Evolutionary conservation across 2,888 invertebrate species (phyloP).

Genomic region (Ornithoptera alexandrae): DNA sequence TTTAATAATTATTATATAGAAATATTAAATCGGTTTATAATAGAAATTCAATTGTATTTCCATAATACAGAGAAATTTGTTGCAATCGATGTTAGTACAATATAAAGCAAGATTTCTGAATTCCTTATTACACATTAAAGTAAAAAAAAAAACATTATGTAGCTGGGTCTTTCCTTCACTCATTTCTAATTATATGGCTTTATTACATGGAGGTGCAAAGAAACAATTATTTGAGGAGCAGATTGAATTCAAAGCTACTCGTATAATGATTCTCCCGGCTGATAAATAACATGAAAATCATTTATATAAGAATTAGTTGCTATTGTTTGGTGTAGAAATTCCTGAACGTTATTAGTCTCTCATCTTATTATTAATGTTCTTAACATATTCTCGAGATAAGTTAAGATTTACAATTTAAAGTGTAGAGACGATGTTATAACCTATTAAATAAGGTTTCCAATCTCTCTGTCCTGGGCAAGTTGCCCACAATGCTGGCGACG

Average conservation of each 20-base stretch:
- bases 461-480: constrained; percentile 33
- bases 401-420: no score
- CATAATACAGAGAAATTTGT: no score
- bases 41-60: no score
- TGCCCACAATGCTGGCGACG: constrained; percentile 35
- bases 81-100: neutral
- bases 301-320: no score
- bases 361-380: neutral
- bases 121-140: neutral
- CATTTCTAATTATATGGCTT: neutral
- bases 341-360: neutral
- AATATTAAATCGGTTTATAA: no score
- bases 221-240: neutral
- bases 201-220: neutral
- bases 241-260: no score
- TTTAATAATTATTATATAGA: no score
- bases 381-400: no score
- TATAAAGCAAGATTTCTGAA: neutral
- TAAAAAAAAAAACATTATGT: neutral
- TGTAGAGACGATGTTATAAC: neutral
- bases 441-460: constrained; percentile 15
- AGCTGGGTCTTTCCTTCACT: neutral
- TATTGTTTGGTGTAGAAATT: neutral
- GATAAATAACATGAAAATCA: no score
- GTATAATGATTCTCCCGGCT: no score